A percentile compares a stretch with the other conserved stretches of the same genome.
Conservation (phyloP, 2,888 invertebrate species). For the Pristionchus arcanus region DNA sequence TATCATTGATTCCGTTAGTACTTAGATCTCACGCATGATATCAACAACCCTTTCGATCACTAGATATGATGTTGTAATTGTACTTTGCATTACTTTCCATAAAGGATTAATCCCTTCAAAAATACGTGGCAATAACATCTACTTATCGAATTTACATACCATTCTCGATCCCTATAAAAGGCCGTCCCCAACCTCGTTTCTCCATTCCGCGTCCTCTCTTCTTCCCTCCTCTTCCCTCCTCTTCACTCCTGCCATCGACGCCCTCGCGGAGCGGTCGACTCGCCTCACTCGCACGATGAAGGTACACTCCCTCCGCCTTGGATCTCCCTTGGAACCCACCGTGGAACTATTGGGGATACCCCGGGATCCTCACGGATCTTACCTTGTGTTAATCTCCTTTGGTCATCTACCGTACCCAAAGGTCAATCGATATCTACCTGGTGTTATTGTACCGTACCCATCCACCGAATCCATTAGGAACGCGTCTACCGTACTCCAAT, state of each 20-base stretch:
- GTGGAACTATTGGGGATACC: too few relatives aligned
- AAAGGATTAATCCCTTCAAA: not conserved
- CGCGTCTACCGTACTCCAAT: too few relatives aligned
- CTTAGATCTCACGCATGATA: too few relatives aligned
- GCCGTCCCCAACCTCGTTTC: not conserved
- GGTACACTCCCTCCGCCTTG: not conserved
- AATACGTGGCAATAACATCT: not conserved
- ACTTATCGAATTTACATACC: not conserved
- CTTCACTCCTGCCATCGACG: slow-evolving; percentile 9
- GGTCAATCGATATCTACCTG: too few relatives aligned
- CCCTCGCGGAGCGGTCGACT: slow-evolving; percentile 26
- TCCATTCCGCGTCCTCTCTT: not conserved
- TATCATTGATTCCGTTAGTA: not conserved
- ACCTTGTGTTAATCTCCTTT: too few relatives aligned
- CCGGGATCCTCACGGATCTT: too few relatives aligned
- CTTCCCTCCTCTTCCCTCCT: not conserved
- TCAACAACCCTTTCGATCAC: too few relatives aligned
- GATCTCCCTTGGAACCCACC: not conserved
- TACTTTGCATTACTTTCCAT: not conserved
- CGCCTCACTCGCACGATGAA: not conserved
- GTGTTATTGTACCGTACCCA: too few relatives aligned
- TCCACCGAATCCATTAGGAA: too few relatives aligned
- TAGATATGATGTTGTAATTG: too few relatives aligned
- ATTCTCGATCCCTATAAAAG: not conserved
- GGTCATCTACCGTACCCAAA: too few relatives aligned